Evolutionary conservation across 2,113 vertebrate genomes (phyloP).

Genomic region (Numenius arquata): DNA sequence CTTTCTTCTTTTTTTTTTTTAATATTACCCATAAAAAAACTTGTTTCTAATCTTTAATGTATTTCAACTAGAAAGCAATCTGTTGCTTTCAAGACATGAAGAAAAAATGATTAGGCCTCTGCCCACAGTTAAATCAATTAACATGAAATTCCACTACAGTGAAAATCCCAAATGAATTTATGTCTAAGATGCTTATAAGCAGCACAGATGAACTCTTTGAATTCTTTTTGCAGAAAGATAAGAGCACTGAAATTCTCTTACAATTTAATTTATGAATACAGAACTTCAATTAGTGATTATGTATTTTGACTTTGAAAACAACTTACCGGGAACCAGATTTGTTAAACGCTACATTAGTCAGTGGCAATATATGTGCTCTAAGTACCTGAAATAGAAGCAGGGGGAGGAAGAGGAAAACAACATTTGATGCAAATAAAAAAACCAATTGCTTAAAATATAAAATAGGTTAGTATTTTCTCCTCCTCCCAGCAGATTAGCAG

Average conservation of each 20-base stretch:
- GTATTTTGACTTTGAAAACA: background rate
- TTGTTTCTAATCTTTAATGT: background rate
- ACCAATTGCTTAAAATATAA: background rate
- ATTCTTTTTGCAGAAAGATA: background rate
- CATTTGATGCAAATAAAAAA: background rate
- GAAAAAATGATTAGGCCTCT: background rate
- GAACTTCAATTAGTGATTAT: background rate
- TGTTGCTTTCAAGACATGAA: background rate
- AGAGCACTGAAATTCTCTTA: background rate
- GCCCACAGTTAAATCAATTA: background rate
- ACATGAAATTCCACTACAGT: background rate
- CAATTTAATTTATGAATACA: background rate
- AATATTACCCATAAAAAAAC: background rate
- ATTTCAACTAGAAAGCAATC: background rate
- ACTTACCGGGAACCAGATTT: conserved; percentile 94
- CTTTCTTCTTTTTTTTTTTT: background rate
- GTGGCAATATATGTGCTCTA: conserved; percentile 87
- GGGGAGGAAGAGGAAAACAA: background rate
- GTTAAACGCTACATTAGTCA: conserved; percentile 96
- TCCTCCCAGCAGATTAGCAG: background rate
- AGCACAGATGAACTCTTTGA: background rate
- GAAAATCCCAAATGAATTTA: background rate
- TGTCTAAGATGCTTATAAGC: background rate
- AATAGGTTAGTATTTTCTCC: background rate
- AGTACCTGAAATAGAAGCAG: conserved; percentile 75